Base-by-base conservation (phyloP, 2,888 invertebrate species). In the Gibbula magus region DNA sequence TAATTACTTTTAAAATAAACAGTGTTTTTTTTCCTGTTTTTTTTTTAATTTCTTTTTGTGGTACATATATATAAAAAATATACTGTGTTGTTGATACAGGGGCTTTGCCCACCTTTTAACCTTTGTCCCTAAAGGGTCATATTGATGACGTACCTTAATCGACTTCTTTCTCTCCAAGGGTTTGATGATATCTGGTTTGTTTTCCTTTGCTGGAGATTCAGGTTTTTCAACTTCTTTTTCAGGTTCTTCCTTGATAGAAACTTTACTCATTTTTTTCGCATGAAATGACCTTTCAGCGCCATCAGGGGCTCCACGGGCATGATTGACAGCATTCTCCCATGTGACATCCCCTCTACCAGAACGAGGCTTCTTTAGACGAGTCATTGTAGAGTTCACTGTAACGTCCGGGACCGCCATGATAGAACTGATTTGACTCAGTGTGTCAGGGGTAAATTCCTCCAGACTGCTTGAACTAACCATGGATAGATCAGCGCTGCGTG, bases 301-400 rank as follows among this genome's bases (percentile, higher is more conserved):
- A 85, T 91, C 91, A 25, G 91, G 91, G 56, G 89, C 87, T 29
- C 91, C 91, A 74, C 91, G 83, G 7, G 89, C 90, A 53, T 84
- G 85, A 18, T 88, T 84, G 1, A 91, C 90, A 25, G 91, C 91
- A 74, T 87, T 85, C 77, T 91, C 90, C 86, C 88, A 88, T 0
- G 89, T 91, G 29, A 87, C 84, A 80, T 90, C 89, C 7, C 83
- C 80, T 20, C 78, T 67, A 22, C 83, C 75, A 32, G 77, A 82
- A 5, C 80, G 80, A 8, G 81, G 80, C n/a, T 82, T 81, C 52
- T 81, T 82, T 22, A 82, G 77, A 22, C 61, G 78, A 20, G 32
- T 79, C 45, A 66, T 29, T 39, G 87, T 86, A 7, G 87, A 82
- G 77, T 86, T 85, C 79, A 87, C 75, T 2, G 89, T 88, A 25